Evolutionary conservation across 1,140 invertebrate genomes (phyloP).

Genomic region (Bombyx mori): ASM3026992v2 NC_085127.1:4336001-4336500

Average conservation of each 20-base stretch:
- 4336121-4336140: constrained; percentile 46
- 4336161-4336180: constrained; percentile 56
- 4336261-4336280: constrained; percentile 55
- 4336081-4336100: constrained; percentile 39
- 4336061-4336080: constrained; percentile 38
- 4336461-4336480: too few relatives aligned
- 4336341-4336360: constrained; percentile 15
- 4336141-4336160: constrained; percentile 55
- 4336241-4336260: constrained; percentile 59
- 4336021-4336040: constrained; percentile 45
- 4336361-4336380: constrained; percentile 12
- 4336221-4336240: constrained; percentile 24
- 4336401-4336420: neutral
- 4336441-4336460: too few relatives aligned
- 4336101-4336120: constrained; percentile 62
- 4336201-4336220: constrained; percentile 28
- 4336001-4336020: constrained; percentile 32
- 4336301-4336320: constrained; percentile 39
- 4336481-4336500: too few relatives aligned
- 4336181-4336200: constrained; percentile 51
- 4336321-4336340: constrained; percentile 53
- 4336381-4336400: neutral
- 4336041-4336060: constrained; percentile 18
- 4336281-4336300: constrained; percentile 39
- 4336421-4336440: too few relatives aligned